Evolutionary conservation across 1,140 invertebrate genomes (phyloP).

Genomic region (Triops longicaudatus): DNA sequence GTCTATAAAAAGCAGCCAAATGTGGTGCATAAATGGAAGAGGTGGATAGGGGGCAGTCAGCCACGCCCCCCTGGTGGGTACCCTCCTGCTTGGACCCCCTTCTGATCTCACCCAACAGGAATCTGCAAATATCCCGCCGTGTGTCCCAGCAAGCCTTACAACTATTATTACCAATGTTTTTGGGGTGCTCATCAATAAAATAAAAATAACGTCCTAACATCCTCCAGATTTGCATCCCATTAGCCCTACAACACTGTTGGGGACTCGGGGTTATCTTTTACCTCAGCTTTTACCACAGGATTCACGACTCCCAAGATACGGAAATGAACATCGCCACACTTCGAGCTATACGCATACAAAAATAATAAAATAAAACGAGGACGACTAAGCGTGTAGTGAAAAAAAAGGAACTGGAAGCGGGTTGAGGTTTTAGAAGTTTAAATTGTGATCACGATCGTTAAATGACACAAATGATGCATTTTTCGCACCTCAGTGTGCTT

Average conservation of each 20-base stretch:
- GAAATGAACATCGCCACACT: neutral
- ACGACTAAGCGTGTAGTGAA: neutral
- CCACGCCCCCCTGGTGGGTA: neutral
- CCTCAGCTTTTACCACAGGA: neutral
- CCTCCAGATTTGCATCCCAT: neutral
- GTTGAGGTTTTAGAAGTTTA: neutral
- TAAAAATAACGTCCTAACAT: neutral
- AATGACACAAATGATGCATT: constrained; percentile 3
- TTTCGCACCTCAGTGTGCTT: neutral
- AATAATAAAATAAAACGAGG: no score
- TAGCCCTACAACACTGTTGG: neutral
- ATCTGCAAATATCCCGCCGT: constrained; percentile 14
- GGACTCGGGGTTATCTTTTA: neutral
- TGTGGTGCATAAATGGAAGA: constrained; percentile 11
- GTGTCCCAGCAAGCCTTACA: constrained; percentile 14
- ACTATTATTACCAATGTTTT: constrained; percentile 2
- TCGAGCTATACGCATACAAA: no score
- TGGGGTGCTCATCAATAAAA: constrained; percentile 5
- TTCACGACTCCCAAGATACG: neutral
- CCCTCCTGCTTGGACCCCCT: constrained; percentile 2
- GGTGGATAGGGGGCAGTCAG: constrained; percentile 4
- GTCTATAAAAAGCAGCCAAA: neutral
- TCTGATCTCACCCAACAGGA: constrained; percentile 5
- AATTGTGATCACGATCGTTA: neutral
- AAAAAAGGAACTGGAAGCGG: neutral